phyloP scores from a whole-genome alignment of 2,113 vertebrate genomes.

The Nothoprocta perdicaria region DNA sequence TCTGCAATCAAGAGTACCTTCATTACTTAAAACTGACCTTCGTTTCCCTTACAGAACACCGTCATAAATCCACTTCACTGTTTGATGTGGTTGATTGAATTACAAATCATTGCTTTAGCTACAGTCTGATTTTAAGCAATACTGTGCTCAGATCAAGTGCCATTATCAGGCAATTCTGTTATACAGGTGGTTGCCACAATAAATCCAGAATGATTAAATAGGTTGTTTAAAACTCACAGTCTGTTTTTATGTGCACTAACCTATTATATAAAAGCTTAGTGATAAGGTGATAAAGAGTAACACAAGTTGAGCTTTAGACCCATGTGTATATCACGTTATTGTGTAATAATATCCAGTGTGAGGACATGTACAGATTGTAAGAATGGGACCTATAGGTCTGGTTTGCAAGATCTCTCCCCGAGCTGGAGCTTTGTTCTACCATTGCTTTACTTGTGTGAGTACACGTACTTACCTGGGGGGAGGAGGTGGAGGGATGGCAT shows the following conservation, averaged over 20 bases:
- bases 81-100: conserved; percentile 69
- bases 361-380: background rate
- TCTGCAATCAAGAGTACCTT: conserved; percentile 54
- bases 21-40: conserved; percentile 67
- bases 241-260: conserved; percentile 23
- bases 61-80: conserved; percentile 69
- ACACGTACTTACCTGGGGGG: background rate
- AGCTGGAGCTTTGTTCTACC: background rate
- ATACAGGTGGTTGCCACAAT: background rate
- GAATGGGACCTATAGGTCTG: background rate
- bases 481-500: background rate
- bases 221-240: conserved; percentile 54
- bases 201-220: conserved; percentile 54
- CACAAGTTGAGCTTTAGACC: background rate
- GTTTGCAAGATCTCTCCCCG: background rate
- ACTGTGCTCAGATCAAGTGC: background rate
- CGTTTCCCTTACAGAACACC: conserved; percentile 44
- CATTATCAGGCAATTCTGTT: background rate
- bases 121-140: conserved; percentile 51
- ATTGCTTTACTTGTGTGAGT: background rate
- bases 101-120: conserved; percentile 62
- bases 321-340: background rate
- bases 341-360: background rate
- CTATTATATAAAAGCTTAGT: background rate
- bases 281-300: conserved; percentile 29